Percentiles rank a stretch among this genome's conserved stretches.
Conservation (phyloP, 1,140 invertebrate species). For the Oppia nitens region DNA sequence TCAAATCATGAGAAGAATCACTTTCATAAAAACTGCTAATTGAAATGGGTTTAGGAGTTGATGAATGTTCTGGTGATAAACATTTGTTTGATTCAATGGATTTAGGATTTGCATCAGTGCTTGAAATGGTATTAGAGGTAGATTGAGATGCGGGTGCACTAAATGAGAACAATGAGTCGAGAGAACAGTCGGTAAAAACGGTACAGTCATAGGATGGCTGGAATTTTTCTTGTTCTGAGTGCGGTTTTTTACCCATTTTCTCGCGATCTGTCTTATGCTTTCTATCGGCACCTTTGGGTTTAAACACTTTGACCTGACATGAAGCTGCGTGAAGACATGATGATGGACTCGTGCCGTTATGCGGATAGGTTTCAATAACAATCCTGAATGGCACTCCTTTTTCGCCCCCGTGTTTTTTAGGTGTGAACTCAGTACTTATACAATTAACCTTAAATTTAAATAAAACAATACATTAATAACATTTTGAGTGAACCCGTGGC, state of each 20-base stretch:
- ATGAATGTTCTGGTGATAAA: neutral
- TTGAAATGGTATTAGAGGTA: neutral
- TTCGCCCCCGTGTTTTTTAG: constrained; percentile 93
- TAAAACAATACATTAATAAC: constrained; percentile 4
- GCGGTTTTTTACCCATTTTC: constrained; percentile 71
- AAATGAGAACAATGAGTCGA: constrained; percentile 14
- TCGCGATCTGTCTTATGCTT: constrained; percentile 95
- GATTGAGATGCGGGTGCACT: neutral
- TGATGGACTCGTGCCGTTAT: constrained; percentile 31
- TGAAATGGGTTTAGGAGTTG: neutral
- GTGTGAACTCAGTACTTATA: constrained; percentile 93
- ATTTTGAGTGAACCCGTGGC: neutral
- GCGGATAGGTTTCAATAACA: constrained; percentile 45
- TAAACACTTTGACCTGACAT: constrained; percentile 80
- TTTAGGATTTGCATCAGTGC: neutral
- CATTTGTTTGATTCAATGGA: neutral
- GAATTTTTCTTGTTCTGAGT: constrained; percentile 72
- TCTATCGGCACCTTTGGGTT: constrained; percentile 82
- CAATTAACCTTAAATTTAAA: constrained; percentile 56
- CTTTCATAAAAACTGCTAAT: neutral
- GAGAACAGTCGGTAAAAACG: constrained; percentile 52
- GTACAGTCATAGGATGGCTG: constrained; percentile 90
- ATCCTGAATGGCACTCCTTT: constrained; percentile 92
- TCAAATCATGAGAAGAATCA: neutral
- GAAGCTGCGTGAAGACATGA: constrained; percentile 61